phyloP scores from a whole-genome alignment of 1,140 invertebrate genomes.

The Zelostemma sp. region DNA sequence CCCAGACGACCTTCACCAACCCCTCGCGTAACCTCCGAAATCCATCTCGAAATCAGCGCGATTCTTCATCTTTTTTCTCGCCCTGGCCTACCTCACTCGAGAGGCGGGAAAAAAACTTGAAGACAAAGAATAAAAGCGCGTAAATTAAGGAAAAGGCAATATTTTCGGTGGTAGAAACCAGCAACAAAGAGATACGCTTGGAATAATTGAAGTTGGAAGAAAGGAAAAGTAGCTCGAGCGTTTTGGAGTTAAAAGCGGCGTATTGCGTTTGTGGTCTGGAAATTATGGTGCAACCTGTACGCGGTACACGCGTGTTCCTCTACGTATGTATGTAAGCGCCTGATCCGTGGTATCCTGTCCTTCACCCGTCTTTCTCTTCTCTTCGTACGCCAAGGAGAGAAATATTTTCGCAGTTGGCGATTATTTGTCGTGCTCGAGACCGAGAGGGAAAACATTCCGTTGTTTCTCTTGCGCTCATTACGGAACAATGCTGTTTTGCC shows the following conservation, averaged over 20 bases:
- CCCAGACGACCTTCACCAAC: no score
- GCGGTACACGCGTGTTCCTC: constrained; percentile 8
- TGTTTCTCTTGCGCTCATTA: constrained; percentile 14
- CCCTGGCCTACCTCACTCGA: no score
- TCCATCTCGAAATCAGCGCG: no score
- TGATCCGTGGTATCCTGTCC: constrained; percentile 39
- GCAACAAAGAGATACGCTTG: no score
- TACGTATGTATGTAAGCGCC: constrained; percentile 27
- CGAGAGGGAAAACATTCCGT: constrained; percentile 25
- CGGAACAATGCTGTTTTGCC: constrained; percentile 4
- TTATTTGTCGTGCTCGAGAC: constrained; percentile 35
- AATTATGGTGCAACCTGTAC: constrained; percentile 33
- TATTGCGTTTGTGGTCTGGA: constrained; percentile 26
- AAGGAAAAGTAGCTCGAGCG: neutral
- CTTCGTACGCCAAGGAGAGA: constrained; percentile 24
- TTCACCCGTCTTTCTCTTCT: constrained; percentile 47
- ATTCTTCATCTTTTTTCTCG: no score
- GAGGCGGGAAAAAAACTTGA: no score
- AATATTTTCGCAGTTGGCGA: constrained; percentile 42
- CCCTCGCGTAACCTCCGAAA: no score
- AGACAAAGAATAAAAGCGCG: no score
- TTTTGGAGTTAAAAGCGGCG: neutral
- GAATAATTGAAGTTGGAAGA: neutral
- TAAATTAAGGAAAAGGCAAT: no score
- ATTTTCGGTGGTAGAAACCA: no score